Evolutionary conservation across 2,797 vertebrate species (phyloP).

Genomic region (Hypotaenidia philippensis): DNA sequence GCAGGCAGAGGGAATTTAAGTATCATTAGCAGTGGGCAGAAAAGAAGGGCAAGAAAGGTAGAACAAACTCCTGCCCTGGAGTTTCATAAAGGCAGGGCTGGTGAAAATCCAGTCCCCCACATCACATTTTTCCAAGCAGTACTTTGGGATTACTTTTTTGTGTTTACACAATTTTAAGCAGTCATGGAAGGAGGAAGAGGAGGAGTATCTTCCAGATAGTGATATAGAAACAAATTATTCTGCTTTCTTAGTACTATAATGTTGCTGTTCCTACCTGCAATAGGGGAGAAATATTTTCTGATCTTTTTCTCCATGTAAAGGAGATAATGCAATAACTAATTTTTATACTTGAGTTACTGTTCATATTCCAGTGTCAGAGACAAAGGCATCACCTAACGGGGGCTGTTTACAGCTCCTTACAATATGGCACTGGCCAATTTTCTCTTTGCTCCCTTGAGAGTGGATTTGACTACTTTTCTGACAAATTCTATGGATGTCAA

Average conservation of each 20-base stretch:
- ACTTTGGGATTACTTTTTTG: background rate
- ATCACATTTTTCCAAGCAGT: background rate
- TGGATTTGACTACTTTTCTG: slow-evolving; percentile 9
- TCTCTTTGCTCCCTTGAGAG: slow-evolving; percentile 22
- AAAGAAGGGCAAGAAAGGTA: background rate
- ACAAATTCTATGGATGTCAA: background rate
- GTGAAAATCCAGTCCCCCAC: background rate
- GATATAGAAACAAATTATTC: background rate
- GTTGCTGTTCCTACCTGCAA: background rate
- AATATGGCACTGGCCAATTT: slow-evolving; percentile 54
- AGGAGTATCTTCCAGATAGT: background rate
- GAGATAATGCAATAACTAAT: background rate
- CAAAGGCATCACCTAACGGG: background rate
- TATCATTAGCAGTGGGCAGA: background rate
- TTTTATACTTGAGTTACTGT: background rate
- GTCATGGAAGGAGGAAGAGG: background rate
- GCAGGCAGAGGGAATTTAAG: background rate
- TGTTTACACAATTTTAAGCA: background rate
- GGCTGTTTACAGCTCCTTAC: background rate
- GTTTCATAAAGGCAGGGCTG: background rate
- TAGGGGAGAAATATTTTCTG: background rate
- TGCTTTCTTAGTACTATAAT: background rate
- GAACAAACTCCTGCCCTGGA: background rate
- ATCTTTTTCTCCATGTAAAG: background rate
- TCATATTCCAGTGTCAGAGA: background rate